Evolutionary conservation across 2,113 vertebrate genomes (phyloP), one percentile per base, ranked within the genome.

Genomic region (Chaetura pelagica): DNA sequence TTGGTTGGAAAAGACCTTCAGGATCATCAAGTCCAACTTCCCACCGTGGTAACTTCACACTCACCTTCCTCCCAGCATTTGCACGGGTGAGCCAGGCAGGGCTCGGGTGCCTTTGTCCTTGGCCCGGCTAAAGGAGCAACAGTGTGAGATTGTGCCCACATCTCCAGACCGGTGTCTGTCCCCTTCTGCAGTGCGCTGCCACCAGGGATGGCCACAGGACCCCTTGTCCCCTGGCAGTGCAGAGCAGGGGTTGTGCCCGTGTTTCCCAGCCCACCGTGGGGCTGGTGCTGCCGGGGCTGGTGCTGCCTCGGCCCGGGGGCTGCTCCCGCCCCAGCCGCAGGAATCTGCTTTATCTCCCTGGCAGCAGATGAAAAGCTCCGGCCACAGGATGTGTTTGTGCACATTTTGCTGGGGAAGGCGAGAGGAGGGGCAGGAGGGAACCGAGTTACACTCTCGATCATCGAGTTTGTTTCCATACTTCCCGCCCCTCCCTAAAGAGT

Each of bases 331-430:
- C 75, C 5, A 48, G 77, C 51, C 20, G 0, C 89, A 91, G 86
- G 88, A 93, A 93, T 84, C 62, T 5, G 7, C 88, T 94, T 90
- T 84, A 82, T 95, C 74, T 92, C 44, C 34, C 94, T 97, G 97
- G 97, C 97, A 89, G 74, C 22, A 55, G 84, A 95, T 97, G 90
- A 97, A 96, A 97, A 85, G 71, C 74, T 14, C 62, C 5, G 77
- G 81, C 89, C 90, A 46, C 92, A 82, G 94, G 95, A 95, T 81
- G 91, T 97, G 96, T 96, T 93, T 95, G 87, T 94, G 89, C 92
- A 64, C 87, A 23, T 84, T 82, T 23, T 48, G 84, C 89, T 29
- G 80, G 84, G 74, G 66, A 84, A 72, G 35, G 66, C 11, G 2
- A 73, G 24, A 74, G 90, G 59, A 77, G 67, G 86, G n/a, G 38